These are phyloP conservation scores for Campoletis sonorensis DNA, from an alignment of 1,140 invertebrate genomes.

Conservation along the genomic window DNA sequence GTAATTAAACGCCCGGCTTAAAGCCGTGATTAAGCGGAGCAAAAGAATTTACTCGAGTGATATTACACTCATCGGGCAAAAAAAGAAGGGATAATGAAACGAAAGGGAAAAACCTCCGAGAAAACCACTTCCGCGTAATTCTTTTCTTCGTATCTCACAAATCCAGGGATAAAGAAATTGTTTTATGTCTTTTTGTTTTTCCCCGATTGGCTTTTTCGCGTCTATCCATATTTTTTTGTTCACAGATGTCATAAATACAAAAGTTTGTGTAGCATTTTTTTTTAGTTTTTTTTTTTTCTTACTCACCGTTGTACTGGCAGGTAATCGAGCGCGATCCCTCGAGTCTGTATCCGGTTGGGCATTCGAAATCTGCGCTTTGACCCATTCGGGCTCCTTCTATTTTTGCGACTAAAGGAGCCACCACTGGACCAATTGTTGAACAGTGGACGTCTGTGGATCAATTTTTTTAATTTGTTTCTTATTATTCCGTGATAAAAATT, in stretches of 20 bases:
- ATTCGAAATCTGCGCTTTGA: constrained; percentile 82
- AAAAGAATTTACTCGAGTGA: constrained; percentile 39
- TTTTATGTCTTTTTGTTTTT: background rate
- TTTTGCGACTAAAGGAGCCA: constrained; percentile 77
- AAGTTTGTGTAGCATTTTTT: background rate
- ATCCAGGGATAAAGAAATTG: background rate
- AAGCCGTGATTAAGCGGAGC: constrained; percentile 32
- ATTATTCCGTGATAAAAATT: background rate
- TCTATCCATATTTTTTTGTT: background rate
- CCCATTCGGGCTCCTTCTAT: constrained; percentile 84
- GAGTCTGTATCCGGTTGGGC: constrained; percentile 83
- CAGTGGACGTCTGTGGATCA: constrained; percentile 80
- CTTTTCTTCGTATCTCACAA: background rate
- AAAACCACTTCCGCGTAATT: background rate
- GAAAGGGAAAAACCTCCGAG: too few species aligned
- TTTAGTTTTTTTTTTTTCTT: constrained; percentile 7
- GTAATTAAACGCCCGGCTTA: constrained; percentile 42
- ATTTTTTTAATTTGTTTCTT: too few species aligned
- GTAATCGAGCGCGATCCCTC: constrained; percentile 83
- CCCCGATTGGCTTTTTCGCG: background rate
- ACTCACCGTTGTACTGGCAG: constrained; percentile 85
- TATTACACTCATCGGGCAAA: background rate
- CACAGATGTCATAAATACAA: background rate
- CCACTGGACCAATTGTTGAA: constrained; percentile 72
- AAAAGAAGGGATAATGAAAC: background rate